These are phyloP conservation scores for Spatulosminthurus flaviceps DNA, from an alignment of 2,888 invertebrate species.

Conservation along the genomic window DNA sequence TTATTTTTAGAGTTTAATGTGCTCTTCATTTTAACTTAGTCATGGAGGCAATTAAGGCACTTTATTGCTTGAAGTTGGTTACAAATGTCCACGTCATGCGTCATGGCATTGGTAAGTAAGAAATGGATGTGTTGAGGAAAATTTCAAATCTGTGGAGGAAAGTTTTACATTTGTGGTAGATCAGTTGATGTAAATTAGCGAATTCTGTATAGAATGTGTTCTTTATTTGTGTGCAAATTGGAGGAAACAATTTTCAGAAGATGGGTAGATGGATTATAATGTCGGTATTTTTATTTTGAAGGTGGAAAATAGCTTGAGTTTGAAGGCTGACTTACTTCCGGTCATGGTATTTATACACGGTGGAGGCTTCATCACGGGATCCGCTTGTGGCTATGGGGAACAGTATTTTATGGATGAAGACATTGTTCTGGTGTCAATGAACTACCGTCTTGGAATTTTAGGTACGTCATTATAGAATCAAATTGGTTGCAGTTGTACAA, in stretches of 20 bases:
- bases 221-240: too few relatives aligned
- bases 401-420: constrained; percentile 55
- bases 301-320: not conserved
- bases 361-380: constrained; percentile 53
- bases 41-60: too few relatives aligned
- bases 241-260: not conserved
- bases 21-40: too few relatives aligned
- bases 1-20: not conserved
- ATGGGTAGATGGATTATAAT: not conserved
- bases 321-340: constrained; percentile 43
- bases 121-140: too few relatives aligned
- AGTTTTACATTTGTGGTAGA: too few relatives aligned
- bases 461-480: constrained; percentile 31
- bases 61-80: too few relatives aligned
- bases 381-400: constrained; percentile 49
- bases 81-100: too few relatives aligned
- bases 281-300: not conserved
- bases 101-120: too few relatives aligned
- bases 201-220: too few relatives aligned
- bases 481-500: not conserved
- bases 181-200: too few relatives aligned
- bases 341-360: constrained; percentile 58
- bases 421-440: constrained; percentile 53
- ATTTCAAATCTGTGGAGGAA: too few relatives aligned
- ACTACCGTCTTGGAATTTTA: constrained; percentile 52